Evolutionary conservation across 2,888 invertebrate genomes (phyloP).

Genomic region (Acrocera orbiculus): DNA sequence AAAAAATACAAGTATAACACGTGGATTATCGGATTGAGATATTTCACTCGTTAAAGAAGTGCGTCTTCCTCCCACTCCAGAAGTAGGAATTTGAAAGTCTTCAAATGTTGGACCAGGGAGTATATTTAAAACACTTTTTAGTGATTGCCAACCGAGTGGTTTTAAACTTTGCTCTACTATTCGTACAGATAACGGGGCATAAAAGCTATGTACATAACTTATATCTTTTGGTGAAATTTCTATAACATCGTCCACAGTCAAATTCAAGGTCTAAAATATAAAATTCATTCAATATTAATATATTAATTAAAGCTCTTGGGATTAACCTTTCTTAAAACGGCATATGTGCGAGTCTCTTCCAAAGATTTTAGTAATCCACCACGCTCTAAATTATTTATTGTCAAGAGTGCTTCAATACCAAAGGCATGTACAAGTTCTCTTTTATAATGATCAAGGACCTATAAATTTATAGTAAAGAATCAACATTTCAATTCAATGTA

Average conservation of each 20-base stretch:
- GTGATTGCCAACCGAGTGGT: constrained; percentile 54
- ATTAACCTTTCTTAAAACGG: constrained; percentile 52
- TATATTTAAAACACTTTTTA: constrained; percentile 66
- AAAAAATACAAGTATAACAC: constrained; percentile 78
- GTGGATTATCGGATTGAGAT: constrained; percentile 29
- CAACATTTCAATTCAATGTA: too few relatives aligned
- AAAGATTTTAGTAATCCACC: constrained; percentile 64
- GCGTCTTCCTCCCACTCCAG: constrained; percentile 38
- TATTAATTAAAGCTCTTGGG: background rate
- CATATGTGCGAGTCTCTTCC: constrained; percentile 52
- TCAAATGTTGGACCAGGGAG: constrained; percentile 65
- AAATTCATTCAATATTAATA: constrained; percentile 2
- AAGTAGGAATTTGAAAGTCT: constrained; percentile 40
- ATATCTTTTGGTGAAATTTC: constrained; percentile 74
- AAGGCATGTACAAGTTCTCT: constrained; percentile 66
- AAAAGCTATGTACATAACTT: constrained; percentile 81
- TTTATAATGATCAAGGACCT: constrained; percentile 45
- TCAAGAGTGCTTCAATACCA: constrained; percentile 66
- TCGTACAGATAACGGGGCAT: constrained; percentile 81
- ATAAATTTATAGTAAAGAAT: too few relatives aligned
- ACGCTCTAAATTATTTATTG: constrained; percentile 71
- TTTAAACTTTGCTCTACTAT: constrained; percentile 65
- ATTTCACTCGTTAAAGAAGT: constrained; percentile 41
- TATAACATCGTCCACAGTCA: constrained; percentile 76
- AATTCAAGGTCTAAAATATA: constrained; percentile 44